Conservation (phyloP, 2,888 invertebrate species). For the Seira ritae region DNA sequence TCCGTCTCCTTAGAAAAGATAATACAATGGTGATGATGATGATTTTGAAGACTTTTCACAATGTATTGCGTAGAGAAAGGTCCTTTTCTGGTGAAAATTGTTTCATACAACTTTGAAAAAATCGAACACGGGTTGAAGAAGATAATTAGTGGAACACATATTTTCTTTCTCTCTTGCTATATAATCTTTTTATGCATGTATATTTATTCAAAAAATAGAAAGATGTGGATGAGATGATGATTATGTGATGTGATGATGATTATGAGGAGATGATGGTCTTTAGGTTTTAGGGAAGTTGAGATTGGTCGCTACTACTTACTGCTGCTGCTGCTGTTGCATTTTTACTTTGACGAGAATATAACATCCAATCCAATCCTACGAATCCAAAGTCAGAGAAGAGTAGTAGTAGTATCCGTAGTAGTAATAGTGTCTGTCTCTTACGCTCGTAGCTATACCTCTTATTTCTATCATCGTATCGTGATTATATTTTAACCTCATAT, state of each 20-base stretch:
- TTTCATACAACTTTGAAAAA: background rate
- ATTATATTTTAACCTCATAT: conserved; percentile 34
- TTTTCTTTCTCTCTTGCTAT: conserved; percentile 1
- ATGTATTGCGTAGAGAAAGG: background rate
- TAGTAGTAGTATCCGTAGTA: background rate
- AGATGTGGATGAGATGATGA: conserved; percentile 56
- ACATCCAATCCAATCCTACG: too few relatives aligned
- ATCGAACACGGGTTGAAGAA: conserved; percentile 31
- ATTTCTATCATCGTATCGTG: conserved; percentile 27
- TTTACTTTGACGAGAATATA: conserved; percentile 42
- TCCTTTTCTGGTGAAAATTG: conserved; percentile 24
- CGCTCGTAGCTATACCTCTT: conserved; percentile 20
- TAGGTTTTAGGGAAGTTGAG: conserved; percentile 63
- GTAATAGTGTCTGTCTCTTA: conserved; percentile 27
- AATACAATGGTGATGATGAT: background rate
- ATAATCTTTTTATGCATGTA: conserved; percentile 23
- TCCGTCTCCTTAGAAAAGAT: background rate
- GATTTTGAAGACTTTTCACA: background rate
- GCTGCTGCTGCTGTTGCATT: conserved; percentile 66
- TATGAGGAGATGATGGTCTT: conserved; percentile 63
- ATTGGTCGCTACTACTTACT: conserved; percentile 60
- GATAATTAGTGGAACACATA: conserved; percentile 9
- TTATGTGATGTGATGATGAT: conserved; percentile 51
- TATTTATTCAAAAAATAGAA: conserved; percentile 48
- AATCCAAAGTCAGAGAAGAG: background rate